Evolutionary conservation across 2,888 invertebrate species (phyloP).

Genomic region (Drosophila bunnanda): DNA sequence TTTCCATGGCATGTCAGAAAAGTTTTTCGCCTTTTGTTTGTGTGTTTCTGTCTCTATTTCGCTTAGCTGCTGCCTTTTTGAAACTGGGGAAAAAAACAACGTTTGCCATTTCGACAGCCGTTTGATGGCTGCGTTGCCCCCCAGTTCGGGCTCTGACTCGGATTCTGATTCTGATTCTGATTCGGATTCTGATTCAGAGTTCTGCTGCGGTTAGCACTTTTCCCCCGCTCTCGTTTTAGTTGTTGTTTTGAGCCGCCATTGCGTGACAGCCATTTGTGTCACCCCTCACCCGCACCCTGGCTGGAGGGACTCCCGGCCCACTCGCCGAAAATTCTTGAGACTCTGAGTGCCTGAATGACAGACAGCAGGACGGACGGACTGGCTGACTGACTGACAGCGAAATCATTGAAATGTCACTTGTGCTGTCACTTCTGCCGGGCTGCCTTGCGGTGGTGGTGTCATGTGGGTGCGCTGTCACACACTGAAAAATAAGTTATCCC

Average conservation of each 20-base stretch:
- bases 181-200: slow-evolving; percentile 10
- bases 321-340: slow-evolving; percentile 24
- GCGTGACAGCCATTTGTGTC: slow-evolving; percentile 60
- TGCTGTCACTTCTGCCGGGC: slow-evolving; percentile 53
- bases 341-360: slow-evolving; percentile 41
- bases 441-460: slow-evolving; percentile 19
- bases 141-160: slow-evolving; percentile 1
- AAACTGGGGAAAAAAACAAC: slow-evolving; percentile 52
- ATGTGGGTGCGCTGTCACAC: slow-evolving; percentile 19
- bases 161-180: neutral
- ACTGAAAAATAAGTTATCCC: neutral
- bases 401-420: slow-evolving; percentile 68
- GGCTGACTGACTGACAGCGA: slow-evolving; percentile 56
- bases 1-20: slow-evolving; percentile 8
- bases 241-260: slow-evolving; percentile 48
- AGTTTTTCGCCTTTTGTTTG: slow-evolving; percentile 22
- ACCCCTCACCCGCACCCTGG: neutral
- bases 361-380: slow-evolving; percentile 11
- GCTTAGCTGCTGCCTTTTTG: slow-evolving; percentile 29
- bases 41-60: slow-evolving; percentile 14
- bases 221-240: slow-evolving; percentile 22
- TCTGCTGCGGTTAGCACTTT: slow-evolving; percentile 58
- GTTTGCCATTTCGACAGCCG: slow-evolving; percentile 47
- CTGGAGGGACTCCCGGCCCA: too few relatives aligned
- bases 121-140: slow-evolving; percentile 39